Base-by-base conservation (phyloP, 2,797 vertebrate species). In the Pithecia hirsuta region DNA sequence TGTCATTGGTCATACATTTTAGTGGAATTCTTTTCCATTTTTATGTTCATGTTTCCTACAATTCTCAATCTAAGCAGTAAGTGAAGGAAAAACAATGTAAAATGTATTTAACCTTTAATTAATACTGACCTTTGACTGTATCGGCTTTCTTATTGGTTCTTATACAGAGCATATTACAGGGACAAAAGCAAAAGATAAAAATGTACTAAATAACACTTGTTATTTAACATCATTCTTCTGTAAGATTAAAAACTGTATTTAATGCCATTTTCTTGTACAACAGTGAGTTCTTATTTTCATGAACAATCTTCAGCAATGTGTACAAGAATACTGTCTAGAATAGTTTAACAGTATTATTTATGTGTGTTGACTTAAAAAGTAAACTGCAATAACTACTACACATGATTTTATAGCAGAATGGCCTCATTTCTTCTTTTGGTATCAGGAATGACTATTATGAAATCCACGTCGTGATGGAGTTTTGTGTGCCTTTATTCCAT, bases 401-500 rank as follows among this genome's bases (percentile, higher is more conserved):
- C 0, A 36, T 44, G 70, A 84, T 79, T 96, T 96, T 93, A 92
- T 26, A 24, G 78, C 33, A 61, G 64, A 89, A 85, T 46, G 76
- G 79, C 46, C 82, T 98, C 95, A 96, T 89, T 97, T 95, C 82
- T 95, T 96, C 67, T 64, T 93, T 67, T 41, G 75, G 33, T 50
- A 46, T 82, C 89, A 88, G 13, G 96, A 46, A 61, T 85, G 95
- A 24, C 28, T 9, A 6, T 28, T 36, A 24, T 30, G 64, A 17
- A 28, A 76, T 85, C 92, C 81, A 46, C 5, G 1, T 2, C 24
- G 0, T n/a, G 55, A n/a, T 28, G 28, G 0, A 36, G 19, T 10
- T 75, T 74, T 97, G 30, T 94, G 50, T 24, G 50, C 28, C 96
- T 98, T 98, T 67, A 98, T 57, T 91, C 98, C 98, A n/a, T 97